Percentiles rank a stretch among this genome's conserved stretches.
Evolutionary conservation across 1,140 invertebrate genomes (phyloP).

Genomic region (Calephelis nemesis): DNA sequence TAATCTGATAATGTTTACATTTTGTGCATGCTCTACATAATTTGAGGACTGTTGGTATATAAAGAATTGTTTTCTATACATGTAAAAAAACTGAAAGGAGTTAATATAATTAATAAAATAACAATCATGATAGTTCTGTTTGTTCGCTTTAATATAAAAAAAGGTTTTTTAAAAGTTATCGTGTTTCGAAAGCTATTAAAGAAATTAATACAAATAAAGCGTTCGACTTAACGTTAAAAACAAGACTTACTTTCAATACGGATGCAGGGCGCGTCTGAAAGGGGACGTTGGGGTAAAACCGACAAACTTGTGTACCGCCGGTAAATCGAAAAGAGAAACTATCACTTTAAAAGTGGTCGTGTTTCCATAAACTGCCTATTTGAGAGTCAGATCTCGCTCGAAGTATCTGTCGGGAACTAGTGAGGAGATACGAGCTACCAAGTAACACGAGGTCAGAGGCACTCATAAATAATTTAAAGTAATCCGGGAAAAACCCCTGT

Average conservation of each 20-base stretch:
- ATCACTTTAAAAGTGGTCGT: conserved; percentile 64
- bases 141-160: no score
- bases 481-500: conserved; percentile 69
- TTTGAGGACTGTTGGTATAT: no score
- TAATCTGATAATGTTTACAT: no score
- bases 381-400: conserved; percentile 56
- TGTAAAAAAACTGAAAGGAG: no score
- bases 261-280: conserved; percentile 40
- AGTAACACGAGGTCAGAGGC: conserved; percentile 58
- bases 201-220: conserved; percentile 17
- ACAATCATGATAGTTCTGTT: no score
- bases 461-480: conserved; percentile 77
- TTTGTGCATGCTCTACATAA: no score
- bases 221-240: conserved; percentile 25
- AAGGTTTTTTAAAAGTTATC: no score
- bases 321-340: conserved; percentile 62
- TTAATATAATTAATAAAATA: no score
- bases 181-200: neutral
- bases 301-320: conserved; percentile 45
- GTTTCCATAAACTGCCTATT: conserved; percentile 58
- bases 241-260: conserved; percentile 38
- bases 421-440: conserved; percentile 43
- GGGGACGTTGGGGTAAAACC: conserved; percentile 45
- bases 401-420: conserved; percentile 47
- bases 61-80: no score